phyloP scores from a whole-genome alignment of 2,888 invertebrate species.

The Volucella inanis region DNA sequence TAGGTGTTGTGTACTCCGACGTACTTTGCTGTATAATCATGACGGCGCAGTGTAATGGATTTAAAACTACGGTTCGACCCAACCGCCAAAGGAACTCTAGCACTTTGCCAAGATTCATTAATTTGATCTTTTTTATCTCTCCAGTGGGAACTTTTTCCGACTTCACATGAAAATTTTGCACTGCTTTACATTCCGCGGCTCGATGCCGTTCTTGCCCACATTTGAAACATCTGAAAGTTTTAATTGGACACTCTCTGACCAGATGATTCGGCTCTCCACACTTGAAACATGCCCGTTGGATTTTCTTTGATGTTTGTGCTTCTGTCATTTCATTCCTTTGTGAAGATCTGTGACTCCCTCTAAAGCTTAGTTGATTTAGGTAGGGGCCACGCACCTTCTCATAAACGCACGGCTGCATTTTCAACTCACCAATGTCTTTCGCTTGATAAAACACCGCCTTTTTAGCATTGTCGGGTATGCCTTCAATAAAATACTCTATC shows the following conservation, averaged over 20 bases:
- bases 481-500: no score
- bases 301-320: not conserved
- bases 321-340: not conserved
- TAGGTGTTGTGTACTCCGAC: not conserved
- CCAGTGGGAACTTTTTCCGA: conserved; percentile 31
- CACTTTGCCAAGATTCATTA: conserved; percentile 6
- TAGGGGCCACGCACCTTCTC: no score
- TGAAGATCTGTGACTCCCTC: not conserved
- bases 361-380: not conserved
- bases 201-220: conserved; percentile 11
- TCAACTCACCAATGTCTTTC: no score
- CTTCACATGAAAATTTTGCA: conserved; percentile 40
- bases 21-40: no score
- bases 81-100: conserved; percentile 3
- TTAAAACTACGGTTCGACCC: conserved; percentile 27
- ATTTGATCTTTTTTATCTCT: no score
- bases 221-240: conserved; percentile 13
- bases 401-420: no score
- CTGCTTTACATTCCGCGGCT: conserved; percentile 27
- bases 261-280: not conserved
- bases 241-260: conserved; percentile 16
- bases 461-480: no score
- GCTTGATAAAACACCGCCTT: no score
- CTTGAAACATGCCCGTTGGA: not conserved
- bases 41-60: not conserved